Evolutionary conservation across 2,888 invertebrate species (phyloP), one percentile per base, ranked within the genome.

Genomic region (Tetramorium bicarinatum): DNA sequence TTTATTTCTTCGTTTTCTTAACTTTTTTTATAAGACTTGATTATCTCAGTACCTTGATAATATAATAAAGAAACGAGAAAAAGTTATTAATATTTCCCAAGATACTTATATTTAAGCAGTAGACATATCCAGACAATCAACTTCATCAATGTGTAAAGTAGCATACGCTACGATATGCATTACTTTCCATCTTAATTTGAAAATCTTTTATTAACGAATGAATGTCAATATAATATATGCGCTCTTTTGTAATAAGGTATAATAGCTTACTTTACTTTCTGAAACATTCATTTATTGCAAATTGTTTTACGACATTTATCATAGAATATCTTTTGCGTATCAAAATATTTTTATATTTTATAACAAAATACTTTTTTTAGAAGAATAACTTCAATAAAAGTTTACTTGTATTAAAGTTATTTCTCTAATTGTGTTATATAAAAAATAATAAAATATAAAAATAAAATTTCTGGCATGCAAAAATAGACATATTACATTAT

Each of bases 121-220:
- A 15, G 47, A 75, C 41, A 66, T 66, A 29, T 25, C 18, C 29
- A 47, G 11, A 8, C 29, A 67, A 7, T 47, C 49, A 47, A 67
- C 29, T 34, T 59, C 18, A 67, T 34, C 56, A 34, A 77, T 56
- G 34, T 44, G 44, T 77, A 44, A 77, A 56, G 67, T 77, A 44
- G 6, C 44, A 67, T 44, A 49, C 44, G 38, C 64, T 64, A 29
- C 21, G 4, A 56, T 13, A 56, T 77, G 6, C 44, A 66, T 52
- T 52, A 44, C 15, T 66, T 77, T 44, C 3, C 29, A 11, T 66
- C 41, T 15, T 56, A 77, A 66, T 54, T 61, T 34, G n/a, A 74
- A 61, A 61, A 21, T 38, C 15, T 38, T 77, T 62, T 76, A 34
- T 29, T 44, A 44, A 56, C 54, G 13, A 44, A 77, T 77, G 13